Evolutionary conservation across 2,113 vertebrate species (phyloP).

Genomic region (Bujurquina vittata): DNA sequence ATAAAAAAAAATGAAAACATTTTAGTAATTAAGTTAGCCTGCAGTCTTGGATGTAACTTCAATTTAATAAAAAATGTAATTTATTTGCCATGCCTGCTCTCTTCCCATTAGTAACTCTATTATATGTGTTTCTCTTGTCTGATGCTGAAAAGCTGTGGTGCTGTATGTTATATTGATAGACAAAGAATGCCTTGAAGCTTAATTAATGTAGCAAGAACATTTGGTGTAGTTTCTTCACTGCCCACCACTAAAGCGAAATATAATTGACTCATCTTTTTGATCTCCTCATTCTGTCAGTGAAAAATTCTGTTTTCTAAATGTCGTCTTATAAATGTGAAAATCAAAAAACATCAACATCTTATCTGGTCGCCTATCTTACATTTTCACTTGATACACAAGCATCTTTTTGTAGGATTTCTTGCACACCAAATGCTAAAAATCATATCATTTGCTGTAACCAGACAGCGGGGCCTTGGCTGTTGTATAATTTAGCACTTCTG

Average conservation of each 20-base stretch:
- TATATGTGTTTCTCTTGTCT: constrained; percentile 4
- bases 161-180: constrained; percentile 25
- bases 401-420: background rate
- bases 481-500: constrained; percentile 11
- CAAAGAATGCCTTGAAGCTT: constrained; percentile 27
- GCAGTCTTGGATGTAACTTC: background rate
- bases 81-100: constrained; percentile 32
- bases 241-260: background rate
- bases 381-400: background rate
- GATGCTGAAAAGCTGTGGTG: constrained; percentile 13
- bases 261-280: constrained; percentile 10
- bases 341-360: background rate
- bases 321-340: background rate
- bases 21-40: background rate
- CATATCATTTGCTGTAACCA: background rate
- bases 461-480: background rate
- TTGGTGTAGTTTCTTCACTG: background rate
- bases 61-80: constrained; percentile 18
- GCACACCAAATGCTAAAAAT: background rate
- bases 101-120: background rate
- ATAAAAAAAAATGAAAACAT: too few relatives aligned
- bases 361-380: background rate
- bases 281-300: background rate
- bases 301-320: background rate
- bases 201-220: constrained; percentile 31